phyloP scores from a whole-genome alignment of 2,113 vertebrate species.

The Nothobranchius furzeri region DNA sequence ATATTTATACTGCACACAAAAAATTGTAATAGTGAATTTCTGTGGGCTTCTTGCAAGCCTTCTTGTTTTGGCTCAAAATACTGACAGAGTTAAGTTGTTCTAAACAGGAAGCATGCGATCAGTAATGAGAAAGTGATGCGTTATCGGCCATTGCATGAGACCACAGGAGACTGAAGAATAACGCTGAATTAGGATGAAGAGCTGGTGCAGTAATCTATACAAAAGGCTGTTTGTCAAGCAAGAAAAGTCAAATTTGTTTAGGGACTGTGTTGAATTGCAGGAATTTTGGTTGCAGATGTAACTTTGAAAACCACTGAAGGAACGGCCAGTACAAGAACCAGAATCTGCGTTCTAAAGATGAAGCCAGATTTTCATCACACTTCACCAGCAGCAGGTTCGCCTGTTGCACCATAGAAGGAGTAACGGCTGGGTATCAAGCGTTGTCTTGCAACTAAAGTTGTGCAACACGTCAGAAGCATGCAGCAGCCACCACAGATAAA shows the following conservation, averaged over 20 bases:
- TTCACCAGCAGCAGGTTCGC: slow-evolving; percentile 25
- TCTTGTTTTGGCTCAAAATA: slow-evolving; percentile 4
- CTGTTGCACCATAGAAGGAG: slow-evolving; percentile 40
- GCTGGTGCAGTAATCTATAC: too few relatives aligned
- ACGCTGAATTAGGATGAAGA: too few relatives aligned
- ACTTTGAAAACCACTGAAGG: too few relatives aligned
- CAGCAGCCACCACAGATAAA: slow-evolving; percentile 23
- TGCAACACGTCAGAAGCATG: slow-evolving; percentile 23
- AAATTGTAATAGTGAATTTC: too few relatives aligned
- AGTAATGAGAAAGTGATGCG: background rate
- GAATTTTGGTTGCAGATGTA: too few relatives aligned
- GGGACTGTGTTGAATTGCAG: too few relatives aligned
- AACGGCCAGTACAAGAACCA: too few relatives aligned
- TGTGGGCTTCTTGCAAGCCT: background rate
- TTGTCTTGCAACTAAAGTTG: background rate
- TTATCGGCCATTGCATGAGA: background rate
- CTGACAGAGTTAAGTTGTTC: background rate
- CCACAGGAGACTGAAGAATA: too few relatives aligned
- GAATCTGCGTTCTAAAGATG: background rate
- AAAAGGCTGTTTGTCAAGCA: too few relatives aligned
- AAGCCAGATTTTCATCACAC: slow-evolving; percentile 35
- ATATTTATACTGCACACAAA: too few relatives aligned
- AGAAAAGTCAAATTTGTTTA: too few relatives aligned
- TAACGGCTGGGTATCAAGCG: slow-evolving; percentile 24
- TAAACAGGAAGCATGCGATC: slow-evolving; percentile 18